A percentile compares a stretch with the other conserved stretches of the same genome.
These are phyloP conservation scores for Alexandromys fortis DNA, from an alignment of 2,113 vertebrate genomes.

Conservation along the genomic window DNA sequence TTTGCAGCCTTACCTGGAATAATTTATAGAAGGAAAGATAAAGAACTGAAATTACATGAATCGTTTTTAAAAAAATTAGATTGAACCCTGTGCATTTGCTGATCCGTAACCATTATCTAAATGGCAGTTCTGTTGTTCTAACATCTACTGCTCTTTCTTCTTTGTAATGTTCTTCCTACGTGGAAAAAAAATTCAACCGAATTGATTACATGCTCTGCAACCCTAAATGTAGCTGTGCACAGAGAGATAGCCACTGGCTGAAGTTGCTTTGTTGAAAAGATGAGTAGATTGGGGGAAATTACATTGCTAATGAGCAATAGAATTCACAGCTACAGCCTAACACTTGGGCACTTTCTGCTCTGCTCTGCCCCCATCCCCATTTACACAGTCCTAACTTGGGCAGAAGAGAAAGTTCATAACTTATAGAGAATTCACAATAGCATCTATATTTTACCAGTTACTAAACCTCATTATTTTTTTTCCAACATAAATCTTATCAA, in stretches of 20 bases:
- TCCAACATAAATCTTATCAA: background rate
- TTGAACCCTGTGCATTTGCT: background rate
- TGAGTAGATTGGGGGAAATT: background rate
- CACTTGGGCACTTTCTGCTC: too few relatives aligned
- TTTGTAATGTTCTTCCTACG: constrained; percentile 16
- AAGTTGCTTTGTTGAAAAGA: constrained; percentile 43
- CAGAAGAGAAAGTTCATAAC: constrained; percentile 19
- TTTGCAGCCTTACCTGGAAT: background rate
- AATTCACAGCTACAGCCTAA: background rate
- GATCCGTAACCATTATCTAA: constrained; percentile 1
- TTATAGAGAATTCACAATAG: background rate
- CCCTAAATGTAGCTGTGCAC: constrained; percentile 14
- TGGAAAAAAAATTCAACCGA: background rate
- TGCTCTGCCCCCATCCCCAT: background rate
- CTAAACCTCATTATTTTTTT: background rate
- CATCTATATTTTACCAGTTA: background rate
- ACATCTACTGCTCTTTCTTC: constrained; percentile 7
- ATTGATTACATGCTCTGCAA: constrained; percentile 14
- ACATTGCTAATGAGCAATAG: background rate
- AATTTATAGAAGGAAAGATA: background rate
- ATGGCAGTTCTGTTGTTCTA: background rate
- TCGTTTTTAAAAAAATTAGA: background rate
- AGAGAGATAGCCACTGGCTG: constrained; percentile 13
- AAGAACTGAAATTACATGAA: background rate
- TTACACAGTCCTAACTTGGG: background rate